These are phyloP conservation scores for Eidolon dupreanum DNA, from an alignment of 2,797 vertebrate genomes.

Conservation along the genomic window DNA sequence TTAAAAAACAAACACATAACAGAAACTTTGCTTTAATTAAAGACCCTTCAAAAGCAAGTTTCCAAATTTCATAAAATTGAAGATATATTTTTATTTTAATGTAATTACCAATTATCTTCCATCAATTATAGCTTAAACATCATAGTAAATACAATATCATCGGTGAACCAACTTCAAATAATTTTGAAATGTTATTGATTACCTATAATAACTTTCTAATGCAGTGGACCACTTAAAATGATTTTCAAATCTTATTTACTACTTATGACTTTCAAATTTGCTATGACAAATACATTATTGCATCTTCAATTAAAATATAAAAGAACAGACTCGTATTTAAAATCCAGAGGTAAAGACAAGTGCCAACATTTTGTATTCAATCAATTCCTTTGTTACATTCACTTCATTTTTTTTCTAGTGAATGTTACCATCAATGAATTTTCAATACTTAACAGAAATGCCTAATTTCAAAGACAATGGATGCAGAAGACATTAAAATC, in stretches of 20 bases:
- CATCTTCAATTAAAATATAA: slow-evolving; percentile 63
- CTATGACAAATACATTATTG: background rate
- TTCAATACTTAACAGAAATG: slow-evolving; percentile 63
- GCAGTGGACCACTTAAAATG: slow-evolving; percentile 38
- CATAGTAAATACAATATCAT: background rate
- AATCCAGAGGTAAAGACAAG: slow-evolving; percentile 57
- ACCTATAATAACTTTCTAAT: slow-evolving; percentile 45
- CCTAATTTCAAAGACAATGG: slow-evolving; percentile 53
- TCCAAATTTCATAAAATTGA: slow-evolving; percentile 78
- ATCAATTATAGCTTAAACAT: slow-evolving; percentile 59
- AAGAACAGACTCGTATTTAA: slow-evolving; percentile 72
- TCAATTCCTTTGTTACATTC: background rate
- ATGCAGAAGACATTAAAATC: slow-evolving; percentile 50
- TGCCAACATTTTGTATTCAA: slow-evolving; percentile 56
- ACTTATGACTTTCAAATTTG: slow-evolving; percentile 57
- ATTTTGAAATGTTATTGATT: slow-evolving; percentile 50
- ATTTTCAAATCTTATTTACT: slow-evolving; percentile 53
- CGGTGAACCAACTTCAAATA: slow-evolving; percentile 26
- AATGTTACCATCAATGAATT: background rate
- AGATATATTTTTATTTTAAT: slow-evolving; percentile 76
- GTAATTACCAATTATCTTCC: slow-evolving; percentile 73
- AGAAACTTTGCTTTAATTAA: slow-evolving; percentile 76
- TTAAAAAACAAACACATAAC: slow-evolving; percentile 74
- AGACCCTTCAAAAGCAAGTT: slow-evolving; percentile 78
- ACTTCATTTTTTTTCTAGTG: slow-evolving; percentile 31